Evolutionary conservation across 2,797 vertebrate genomes (phyloP).

Genomic region (Alosa sapidissima): DNA sequence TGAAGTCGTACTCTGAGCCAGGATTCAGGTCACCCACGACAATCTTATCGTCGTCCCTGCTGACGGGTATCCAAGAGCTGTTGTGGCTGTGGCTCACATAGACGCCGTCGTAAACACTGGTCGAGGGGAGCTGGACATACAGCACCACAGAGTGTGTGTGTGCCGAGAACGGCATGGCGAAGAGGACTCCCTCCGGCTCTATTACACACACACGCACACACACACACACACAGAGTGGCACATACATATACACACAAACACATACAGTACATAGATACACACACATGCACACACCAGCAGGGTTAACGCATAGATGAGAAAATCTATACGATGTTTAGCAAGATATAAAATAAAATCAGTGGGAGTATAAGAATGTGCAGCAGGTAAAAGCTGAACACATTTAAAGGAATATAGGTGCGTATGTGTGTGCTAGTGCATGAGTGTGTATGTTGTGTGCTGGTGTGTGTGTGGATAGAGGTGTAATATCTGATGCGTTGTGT

Average conservation of each 20-base stretch:
- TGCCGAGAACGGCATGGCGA: constrained; percentile 69
- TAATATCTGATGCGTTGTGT: background rate
- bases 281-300: background rate
- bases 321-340: background rate
- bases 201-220: constrained; percentile 17
- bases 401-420: background rate
- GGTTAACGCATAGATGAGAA: background rate
- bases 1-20: constrained; percentile 77
- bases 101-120: constrained; percentile 77
- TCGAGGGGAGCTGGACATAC: constrained; percentile 72
- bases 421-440: background rate
- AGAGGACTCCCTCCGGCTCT: constrained; percentile 76
- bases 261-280: background rate
- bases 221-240: background rate
- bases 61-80: constrained; percentile 58
- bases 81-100: constrained; percentile 63
- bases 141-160: constrained; percentile 66
- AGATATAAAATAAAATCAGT: background rate
- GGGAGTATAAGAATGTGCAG: background rate
- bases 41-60: constrained; percentile 59
- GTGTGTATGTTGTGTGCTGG: background rate
- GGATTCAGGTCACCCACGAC: constrained; percentile 70
- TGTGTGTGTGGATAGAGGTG: background rate
- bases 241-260: background rate
- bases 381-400: background rate